Evolutionary conservation across 2,113 vertebrate genomes (phyloP).

Genomic region (Noctilio leporinus): DNA sequence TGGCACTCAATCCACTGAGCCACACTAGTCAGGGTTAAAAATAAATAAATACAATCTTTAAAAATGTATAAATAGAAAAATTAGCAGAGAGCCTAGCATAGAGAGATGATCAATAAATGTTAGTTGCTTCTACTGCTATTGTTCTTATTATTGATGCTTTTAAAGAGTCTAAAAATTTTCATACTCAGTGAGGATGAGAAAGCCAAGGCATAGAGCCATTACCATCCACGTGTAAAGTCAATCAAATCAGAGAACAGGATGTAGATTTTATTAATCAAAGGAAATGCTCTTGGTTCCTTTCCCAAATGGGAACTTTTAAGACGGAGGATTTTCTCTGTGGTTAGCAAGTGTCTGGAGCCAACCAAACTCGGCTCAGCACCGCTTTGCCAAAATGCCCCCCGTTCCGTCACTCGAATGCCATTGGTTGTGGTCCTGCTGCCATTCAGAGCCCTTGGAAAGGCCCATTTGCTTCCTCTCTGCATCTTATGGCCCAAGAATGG

Average conservation of each 20-base stretch:
- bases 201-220: not conserved
- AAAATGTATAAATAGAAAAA: not conserved
- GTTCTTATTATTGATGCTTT: not conserved
- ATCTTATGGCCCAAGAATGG: not conserved
- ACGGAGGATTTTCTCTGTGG: conserved; percentile 28
- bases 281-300: conserved; percentile 34
- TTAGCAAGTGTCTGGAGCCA: conserved; percentile 14
- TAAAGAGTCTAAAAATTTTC: not conserved
- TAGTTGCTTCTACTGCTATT: not conserved
- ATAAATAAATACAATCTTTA: too few relatives aligned
- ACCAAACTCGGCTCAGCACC: not conserved
- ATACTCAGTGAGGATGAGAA: not conserved
- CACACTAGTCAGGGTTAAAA: too few relatives aligned
- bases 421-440: not conserved
- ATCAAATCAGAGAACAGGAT: conserved; percentile 19
- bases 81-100: not conserved
- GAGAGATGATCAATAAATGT: not conserved
- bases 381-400: not conserved
- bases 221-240: not conserved
- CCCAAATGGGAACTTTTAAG: conserved; percentile 26
- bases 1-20: too few relatives aligned
- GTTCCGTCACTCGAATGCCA: not conserved
- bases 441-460: not conserved
- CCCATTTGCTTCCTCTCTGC: not conserved
- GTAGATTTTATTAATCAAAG: conserved; percentile 11